Base-by-base conservation (phyloP, 2,113 vertebrate genomes). In the Ceyx melanurus region DNA sequence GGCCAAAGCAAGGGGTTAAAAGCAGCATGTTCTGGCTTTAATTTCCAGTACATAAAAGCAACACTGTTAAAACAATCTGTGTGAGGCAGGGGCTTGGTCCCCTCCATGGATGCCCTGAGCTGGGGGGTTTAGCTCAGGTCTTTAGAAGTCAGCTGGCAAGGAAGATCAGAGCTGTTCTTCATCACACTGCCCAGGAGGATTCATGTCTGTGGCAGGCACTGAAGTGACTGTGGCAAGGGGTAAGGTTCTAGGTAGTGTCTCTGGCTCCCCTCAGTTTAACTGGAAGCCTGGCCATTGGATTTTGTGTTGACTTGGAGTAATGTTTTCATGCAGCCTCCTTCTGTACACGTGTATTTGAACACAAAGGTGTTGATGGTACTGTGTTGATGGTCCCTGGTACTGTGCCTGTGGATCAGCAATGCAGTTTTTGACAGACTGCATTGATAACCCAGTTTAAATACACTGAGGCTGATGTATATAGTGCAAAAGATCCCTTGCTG, bases 1-100 rank as follows among this genome's bases (percentile, higher is more conserved):
- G 83, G 85, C 94, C 91, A 72, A 74, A 93, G 85, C 87, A 96
- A 50, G 94, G 95, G 95, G 95, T 96, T 95, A 96, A 96, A 92
- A 92, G 72, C 75, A 71, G 75, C 15, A 50, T 50, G 0, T 92
- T 94, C 60, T 91, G 87, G 51, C 85, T 94, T 92, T 80, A 74
- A 80, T 94, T 96, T 88, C 92, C 88, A 89, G 58, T 85, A 53
- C 68, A 74, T 92, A 88, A 78, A 96, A 94, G 89, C 83, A 91
- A 67, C 72, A 67, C 91, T 92, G 86, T 93, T 96, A 57, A 89
- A 92, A 88, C 67, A 94, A 89, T 87, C 85, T 74, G 46, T 53
- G 46, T 37, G 42, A 81, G 79, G 84, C 89, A 89, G 42, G n/a
- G 37, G 25, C 53, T 68, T 1, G 0, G 33, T 92, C 48, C 31